Evolutionary conservation across 1,140 invertebrate genomes (phyloP), one percentile per base, ranked within the genome.

Genomic region (Trichonephila inaurata): DNA sequence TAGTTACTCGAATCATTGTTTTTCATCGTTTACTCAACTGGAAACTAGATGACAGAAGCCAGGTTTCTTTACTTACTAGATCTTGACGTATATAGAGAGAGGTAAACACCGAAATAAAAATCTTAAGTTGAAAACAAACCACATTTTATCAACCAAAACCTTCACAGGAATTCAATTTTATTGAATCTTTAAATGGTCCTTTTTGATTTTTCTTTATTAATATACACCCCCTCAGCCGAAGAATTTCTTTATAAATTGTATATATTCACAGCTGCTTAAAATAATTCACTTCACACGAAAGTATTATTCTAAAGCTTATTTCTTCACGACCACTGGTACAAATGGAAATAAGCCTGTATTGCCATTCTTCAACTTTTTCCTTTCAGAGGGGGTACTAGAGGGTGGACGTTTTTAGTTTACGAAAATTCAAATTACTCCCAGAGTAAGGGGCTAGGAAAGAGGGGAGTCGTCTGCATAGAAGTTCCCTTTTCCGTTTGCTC

Each of bases 201-300:
- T 77, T 77, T 16, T 6, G 28, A 16, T 16, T 40, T 28, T 40
- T 28, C 18, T 77, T 33, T 77, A 77, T 77, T 77, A 77, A 77
- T 77, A 77, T 77, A 77, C 72, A 77, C 5, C 28, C 28, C 72
- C 72, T 77, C 72, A 33, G 18, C 16, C 28, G 16, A 4, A 28
- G 24, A 28, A 33, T 40, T 77, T 10, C 28, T 77, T 16, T 33
- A 33, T 77, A 77, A 77, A 91, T 81, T 81, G 72, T 91, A 81
- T 91, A 82, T 91, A 91, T 91, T 91, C 89, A 91, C 89, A 81
- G 89, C 69, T 81, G 89, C 77, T 33, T 81, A 81, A 72, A 91
- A 91, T 91, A 91, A 91, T 81, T 82, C 72, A 91, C 66, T 81
- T 77, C 72, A 40, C 51, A 12, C 10, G n/a, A 16, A 60, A 40